phyloP scores from a whole-genome alignment of 2,113 vertebrate genomes.

The Irena cyanogastra region DNA sequence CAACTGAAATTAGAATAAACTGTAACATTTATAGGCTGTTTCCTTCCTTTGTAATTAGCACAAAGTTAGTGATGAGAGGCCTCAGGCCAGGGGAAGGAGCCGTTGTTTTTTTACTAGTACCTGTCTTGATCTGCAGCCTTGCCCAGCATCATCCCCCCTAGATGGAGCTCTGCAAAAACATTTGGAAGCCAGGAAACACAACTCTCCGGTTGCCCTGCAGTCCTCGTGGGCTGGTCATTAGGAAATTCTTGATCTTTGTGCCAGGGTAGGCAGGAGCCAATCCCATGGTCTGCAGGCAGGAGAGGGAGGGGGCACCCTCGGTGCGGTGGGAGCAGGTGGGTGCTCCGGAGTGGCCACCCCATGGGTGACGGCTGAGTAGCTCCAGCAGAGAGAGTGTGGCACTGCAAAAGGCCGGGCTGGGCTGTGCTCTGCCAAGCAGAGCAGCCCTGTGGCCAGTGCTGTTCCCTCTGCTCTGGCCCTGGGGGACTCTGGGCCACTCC shows the following conservation, averaged over 20 bases:
- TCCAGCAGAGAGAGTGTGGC: not conserved
- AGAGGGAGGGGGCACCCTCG: not conserved
- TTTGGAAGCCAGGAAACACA: not conserved
- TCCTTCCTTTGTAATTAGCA: constrained; percentile 34
- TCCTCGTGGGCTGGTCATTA: not conserved
- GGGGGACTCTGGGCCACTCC: not conserved
- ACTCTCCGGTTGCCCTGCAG: not conserved
- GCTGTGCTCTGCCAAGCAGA: not conserved
- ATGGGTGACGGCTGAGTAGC: not conserved
- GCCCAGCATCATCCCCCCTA: constrained; percentile 38
- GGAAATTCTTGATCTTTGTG: not conserved
- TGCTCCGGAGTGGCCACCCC: fast-evolving
- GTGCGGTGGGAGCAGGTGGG: too few relatives aligned
- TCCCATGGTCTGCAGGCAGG: too few relatives aligned
- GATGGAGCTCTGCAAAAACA: constrained; percentile 61
- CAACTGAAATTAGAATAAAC: constrained; percentile 50
- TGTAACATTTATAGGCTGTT: constrained; percentile 67
- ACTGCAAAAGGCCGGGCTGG: fast-evolving
- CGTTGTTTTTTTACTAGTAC: not conserved
- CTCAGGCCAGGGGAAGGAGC: constrained; percentile 15
- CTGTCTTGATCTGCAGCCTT: not conserved
- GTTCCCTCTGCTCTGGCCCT: not conserved
- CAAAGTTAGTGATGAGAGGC: not conserved
- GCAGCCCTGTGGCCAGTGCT: not conserved
- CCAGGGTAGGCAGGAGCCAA: not conserved